Percentiles rank a stretch among this genome's conserved stretches.
Conservation (phyloP, 2,888 invertebrate genomes). For the Resseliella maxima region DNA sequence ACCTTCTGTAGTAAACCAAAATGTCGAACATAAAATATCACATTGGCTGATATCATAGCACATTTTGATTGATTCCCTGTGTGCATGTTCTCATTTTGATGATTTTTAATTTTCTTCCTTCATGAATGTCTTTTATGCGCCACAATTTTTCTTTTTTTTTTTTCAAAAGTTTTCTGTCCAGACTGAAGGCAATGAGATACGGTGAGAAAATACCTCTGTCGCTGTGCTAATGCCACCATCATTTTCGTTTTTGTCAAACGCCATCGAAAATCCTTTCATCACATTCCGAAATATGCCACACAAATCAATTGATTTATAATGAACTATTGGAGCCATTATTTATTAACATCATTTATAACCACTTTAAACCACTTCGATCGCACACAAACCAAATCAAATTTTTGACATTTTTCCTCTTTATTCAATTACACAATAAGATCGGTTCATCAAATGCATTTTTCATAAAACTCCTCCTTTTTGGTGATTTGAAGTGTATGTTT, state of each 20-base stretch:
- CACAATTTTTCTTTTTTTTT: background rate
- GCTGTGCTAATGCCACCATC: conserved; percentile 34
- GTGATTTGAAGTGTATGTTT: background rate
- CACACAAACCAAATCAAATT: conserved; percentile 20
- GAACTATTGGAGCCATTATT: conserved; percentile 40
- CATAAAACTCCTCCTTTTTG: too few species aligned
- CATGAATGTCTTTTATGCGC: too few species aligned
- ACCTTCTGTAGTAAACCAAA: background rate
- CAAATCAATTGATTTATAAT: conserved; percentile 45
- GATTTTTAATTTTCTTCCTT: conserved; percentile 41
- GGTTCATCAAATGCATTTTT: background rate
- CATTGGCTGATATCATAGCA: conserved; percentile 23
- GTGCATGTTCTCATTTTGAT: background rate
- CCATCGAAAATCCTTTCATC: conserved; percentile 51
- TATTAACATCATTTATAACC: conserved; percentile 52
- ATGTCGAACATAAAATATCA: conserved; percentile 12
- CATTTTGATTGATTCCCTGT: conserved; percentile 39
- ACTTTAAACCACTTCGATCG: background rate
- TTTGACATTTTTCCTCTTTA: background rate
- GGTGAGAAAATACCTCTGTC: background rate
- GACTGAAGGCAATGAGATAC: background rate
- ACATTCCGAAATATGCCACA: conserved; percentile 44
- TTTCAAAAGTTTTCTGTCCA: background rate
- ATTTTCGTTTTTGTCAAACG: conserved; percentile 28
- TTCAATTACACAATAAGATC: background rate